Base-by-base conservation (phyloP, 2,797 vertebrate species). In the Sarcoramphus papa region DNA sequence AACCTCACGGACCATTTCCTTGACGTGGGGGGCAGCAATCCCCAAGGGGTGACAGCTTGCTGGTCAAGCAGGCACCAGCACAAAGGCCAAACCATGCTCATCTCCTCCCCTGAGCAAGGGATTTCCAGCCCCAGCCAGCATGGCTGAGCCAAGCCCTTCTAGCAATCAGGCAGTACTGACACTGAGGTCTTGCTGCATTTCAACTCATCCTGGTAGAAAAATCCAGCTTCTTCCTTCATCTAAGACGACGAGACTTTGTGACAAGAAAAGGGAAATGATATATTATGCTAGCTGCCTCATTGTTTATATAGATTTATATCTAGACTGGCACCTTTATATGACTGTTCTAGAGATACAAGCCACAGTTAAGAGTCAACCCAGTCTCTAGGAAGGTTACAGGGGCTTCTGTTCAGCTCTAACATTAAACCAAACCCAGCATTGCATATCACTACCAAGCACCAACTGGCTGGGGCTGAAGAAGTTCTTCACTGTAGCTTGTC, bases 1-100 rank as follows among this genome's bases (percentile, higher is more conserved):
- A 82, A 2, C 18, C 31, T 53, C 37, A 7, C 0, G 0, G 51
- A 37, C 5, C 0, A 0, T 78, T 62, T 51, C 31, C 18, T 64
- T n/a, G 30, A 23, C 37, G 65, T 0, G 2, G 16, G 35, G 28
- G 24, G 9, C 45, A 87, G 19, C 23, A 28, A 3, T 7, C 8
- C 54, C 45, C 45, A 12, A 18, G 14, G 24, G 16, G 3, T 7
- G 14, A 25, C 65, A 57, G n/a, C 62, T 60, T n/a, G 50, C 56
- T 25, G 53, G 22, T 27, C 78, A 35, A 57, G 54, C 1, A 5
- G 47, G 35, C 28, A 65, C 25, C 41, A 43, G 45, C 30, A 41
- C 37, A 37, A 48, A 59, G 53, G 24, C 24, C 47, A 56, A 69
- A 14, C 27, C 2, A 0, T 1, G 7, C 25, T 41, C 16, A 40